Evolutionary conservation across 2,888 invertebrate genomes (phyloP).

Genomic region (Elmis aenea): DNA sequence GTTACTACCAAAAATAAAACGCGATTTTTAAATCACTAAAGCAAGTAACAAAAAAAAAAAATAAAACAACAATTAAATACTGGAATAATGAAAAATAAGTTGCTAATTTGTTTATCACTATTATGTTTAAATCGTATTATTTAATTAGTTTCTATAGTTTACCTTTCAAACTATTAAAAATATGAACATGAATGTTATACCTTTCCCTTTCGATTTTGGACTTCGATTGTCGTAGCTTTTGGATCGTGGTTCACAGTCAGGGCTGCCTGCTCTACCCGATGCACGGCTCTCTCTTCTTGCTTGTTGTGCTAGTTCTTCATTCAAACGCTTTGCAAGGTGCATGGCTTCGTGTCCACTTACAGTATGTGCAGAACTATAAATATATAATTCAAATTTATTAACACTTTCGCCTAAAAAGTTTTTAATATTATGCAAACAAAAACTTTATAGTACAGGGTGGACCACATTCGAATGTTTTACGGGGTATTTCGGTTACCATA

Average conservation of each 20-base stretch:
- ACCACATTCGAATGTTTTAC: too few species aligned
- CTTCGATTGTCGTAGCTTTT: slow-evolving; percentile 62
- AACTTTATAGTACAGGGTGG: too few species aligned
- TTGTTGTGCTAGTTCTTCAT: slow-evolving; percentile 55
- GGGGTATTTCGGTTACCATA: too few species aligned
- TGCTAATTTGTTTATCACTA: too few species aligned
- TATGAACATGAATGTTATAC: slow-evolving; percentile 40
- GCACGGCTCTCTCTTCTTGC: slow-evolving; percentile 28
- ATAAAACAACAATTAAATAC: too few species aligned
- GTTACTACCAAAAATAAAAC: background rate
- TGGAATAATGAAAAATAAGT: too few species aligned
- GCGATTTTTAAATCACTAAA: background rate
- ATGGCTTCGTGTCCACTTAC: slow-evolving; percentile 78
- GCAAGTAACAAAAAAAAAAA: slow-evolving; percentile 1
- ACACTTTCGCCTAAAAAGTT: too few species aligned
- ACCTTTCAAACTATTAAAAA: too few species aligned
- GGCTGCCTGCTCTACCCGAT: slow-evolving; percentile 44
- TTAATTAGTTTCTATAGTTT: too few species aligned
- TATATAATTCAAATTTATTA: slow-evolving; percentile 4
- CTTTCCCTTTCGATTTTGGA: slow-evolving; percentile 48
- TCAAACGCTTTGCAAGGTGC: slow-evolving; percentile 66
- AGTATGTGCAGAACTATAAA: slow-evolving; percentile 60
- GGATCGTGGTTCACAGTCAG: slow-evolving; percentile 58
- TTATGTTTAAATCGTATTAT: too few species aligned
- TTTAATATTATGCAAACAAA: too few species aligned